Conservation (phyloP, 37 sponge, comb jelly and placozoan genomes). For the Eunapius fragilis region DNA sequence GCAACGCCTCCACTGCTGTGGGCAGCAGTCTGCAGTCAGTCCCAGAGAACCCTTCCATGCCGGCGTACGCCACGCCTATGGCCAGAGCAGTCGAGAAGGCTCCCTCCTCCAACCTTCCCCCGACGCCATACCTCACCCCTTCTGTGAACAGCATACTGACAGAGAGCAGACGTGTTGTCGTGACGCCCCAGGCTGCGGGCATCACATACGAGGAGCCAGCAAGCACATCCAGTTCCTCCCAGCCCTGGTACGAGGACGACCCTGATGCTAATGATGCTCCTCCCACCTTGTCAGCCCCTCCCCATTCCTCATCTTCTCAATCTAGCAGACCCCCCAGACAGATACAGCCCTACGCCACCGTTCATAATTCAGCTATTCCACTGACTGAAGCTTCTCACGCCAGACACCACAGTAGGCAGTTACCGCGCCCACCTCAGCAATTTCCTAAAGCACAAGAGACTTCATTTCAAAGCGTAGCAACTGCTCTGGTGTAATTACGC, state of each 20-base stretch:
- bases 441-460: not conserved
- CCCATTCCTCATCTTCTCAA: not conserved
- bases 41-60: not conserved
- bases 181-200: not conserved
- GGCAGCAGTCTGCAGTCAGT: not conserved
- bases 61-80: not conserved
- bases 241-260: not conserved
- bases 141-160: not conserved
- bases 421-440: not conserved
- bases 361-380: conserved; percentile 23
- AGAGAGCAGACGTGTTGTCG: not conserved
- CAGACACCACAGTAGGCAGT: not conserved
- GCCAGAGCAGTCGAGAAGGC: not conserved
- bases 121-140: not conserved
- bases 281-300: not conserved
- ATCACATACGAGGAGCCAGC: not conserved
- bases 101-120: not conserved
- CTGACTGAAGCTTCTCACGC: not conserved
- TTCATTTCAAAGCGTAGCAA: not conserved
- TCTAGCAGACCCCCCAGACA: not conserved
- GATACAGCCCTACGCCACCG: conserved; percentile 12
- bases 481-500: not conserved
- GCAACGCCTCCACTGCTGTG: not conserved
- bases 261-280: not conserved
- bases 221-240: not conserved